phyloP scores from a whole-genome alignment of 2,113 vertebrate species.

The Phaetusa simplex region DNA sequence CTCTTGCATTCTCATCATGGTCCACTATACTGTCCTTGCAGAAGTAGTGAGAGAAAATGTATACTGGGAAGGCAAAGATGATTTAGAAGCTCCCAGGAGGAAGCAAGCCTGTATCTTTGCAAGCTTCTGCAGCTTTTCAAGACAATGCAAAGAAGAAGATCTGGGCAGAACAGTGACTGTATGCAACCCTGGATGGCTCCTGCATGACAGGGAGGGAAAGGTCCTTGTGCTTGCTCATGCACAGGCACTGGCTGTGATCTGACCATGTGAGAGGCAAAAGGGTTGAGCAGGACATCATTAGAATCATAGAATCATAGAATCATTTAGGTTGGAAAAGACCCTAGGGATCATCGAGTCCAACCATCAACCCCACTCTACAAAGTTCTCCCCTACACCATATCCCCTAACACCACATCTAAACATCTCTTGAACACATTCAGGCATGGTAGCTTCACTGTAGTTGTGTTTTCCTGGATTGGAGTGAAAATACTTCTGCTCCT shows the following conservation, averaged over 20 bases:
- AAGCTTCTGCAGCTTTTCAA: background rate
- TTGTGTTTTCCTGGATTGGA: background rate
- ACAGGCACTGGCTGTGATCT: background rate
- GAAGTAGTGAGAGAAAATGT: background rate
- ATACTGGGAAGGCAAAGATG: background rate
- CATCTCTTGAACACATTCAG: no score
- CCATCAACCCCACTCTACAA: no score
- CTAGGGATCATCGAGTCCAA: no score
- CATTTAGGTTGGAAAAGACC: no score
- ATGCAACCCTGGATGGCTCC: background rate
- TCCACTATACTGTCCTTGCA: background rate
- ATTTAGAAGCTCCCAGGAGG: background rate
- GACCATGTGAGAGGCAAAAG: background rate
- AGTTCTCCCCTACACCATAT: no score
- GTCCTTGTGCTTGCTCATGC: background rate
- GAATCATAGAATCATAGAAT: no score
- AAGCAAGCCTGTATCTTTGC: background rate
- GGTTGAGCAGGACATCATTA: background rate
- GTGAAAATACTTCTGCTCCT: background rate
- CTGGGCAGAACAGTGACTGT: background rate
- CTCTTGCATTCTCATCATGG: background rate
- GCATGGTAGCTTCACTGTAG: background rate
- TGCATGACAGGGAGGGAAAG: background rate
- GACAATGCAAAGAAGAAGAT: background rate
- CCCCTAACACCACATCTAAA: no score